phyloP scores from a whole-genome alignment of 1,140 invertebrate genomes.

The Drosophila virilis region DNA sequence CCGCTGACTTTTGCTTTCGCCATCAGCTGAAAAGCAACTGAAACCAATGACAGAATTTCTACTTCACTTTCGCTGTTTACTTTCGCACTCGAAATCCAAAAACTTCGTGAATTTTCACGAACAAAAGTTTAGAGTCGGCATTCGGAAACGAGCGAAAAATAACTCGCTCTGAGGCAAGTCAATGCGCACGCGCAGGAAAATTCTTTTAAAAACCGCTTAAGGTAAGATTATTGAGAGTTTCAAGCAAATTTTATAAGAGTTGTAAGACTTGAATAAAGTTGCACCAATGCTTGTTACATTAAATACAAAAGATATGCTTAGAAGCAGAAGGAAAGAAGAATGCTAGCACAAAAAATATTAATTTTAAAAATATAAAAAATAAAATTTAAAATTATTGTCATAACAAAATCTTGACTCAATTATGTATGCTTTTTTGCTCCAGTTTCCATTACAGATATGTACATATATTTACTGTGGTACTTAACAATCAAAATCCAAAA shows the following conservation, averaged over 20 bases:
- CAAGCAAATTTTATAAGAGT: conserved; percentile 6
- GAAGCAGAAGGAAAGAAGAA: background rate
- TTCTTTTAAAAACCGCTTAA: conserved; percentile 11
- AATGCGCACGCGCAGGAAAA: conserved; percentile 23
- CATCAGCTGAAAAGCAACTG: conserved; percentile 67
- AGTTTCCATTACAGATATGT: background rate
- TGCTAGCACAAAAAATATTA: too few species aligned
- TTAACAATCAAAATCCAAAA: conserved; percentile 7
- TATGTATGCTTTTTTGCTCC: background rate
- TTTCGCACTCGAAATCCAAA: conserved; percentile 32
- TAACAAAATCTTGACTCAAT: background rate
- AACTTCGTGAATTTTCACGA: conserved; percentile 8
- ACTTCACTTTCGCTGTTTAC: conserved; percentile 38
- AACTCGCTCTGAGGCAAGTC: background rate
- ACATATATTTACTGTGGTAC: conserved; percentile 3
- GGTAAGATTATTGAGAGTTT: background rate
- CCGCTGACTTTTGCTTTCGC: conserved; percentile 49
- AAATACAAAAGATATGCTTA: background rate
- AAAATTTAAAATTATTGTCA: background rate
- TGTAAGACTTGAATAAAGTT: background rate
- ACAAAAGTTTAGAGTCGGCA: conserved; percentile 6
- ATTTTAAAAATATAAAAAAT: too few species aligned
- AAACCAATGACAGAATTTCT: background rate
- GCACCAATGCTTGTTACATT: background rate
- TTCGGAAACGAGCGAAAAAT: conserved; percentile 8